Percentiles rank a stretch among this genome's conserved stretches.
phyloP scores from a whole-genome alignment of 2,797 vertebrate species.

The Caiman crocodilus region DNA sequence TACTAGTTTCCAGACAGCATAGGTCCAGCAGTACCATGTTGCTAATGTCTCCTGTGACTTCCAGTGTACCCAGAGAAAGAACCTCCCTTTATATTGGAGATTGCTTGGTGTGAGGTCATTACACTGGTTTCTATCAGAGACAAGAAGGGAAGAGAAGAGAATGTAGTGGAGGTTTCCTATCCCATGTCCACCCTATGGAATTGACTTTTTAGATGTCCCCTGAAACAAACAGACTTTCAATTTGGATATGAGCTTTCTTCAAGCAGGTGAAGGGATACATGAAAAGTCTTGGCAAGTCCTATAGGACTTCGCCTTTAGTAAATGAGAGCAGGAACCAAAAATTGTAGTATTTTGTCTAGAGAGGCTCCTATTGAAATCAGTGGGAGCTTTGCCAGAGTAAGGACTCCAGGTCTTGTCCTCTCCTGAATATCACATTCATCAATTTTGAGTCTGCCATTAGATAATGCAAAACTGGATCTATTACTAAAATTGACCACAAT shows the following conservation, averaged over 20 bases:
- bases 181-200: neutral
- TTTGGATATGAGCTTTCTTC: neutral
- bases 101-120: neutral
- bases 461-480: neutral
- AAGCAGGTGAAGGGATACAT: neutral
- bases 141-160: neutral
- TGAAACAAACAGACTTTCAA: neutral
- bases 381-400: neutral
- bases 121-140: neutral
- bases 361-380: neutral
- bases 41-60: neutral
- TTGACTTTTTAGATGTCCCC: neutral
- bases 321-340: slow-evolving; percentile 19
- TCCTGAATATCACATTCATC: neutral
- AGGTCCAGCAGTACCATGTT: neutral
- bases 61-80: neutral
- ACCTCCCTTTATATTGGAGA: neutral
- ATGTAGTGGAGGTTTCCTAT: neutral
- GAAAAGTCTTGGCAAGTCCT: neutral
- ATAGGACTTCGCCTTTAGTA: neutral
- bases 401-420: neutral
- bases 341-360: neutral
- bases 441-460: neutral
- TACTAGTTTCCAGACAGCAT: neutral
- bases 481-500: neutral